Evolutionary conservation across 2,888 invertebrate species (phyloP), one percentile per base, ranked within the genome.

Genomic region (Phorcus lineatus): DNA sequence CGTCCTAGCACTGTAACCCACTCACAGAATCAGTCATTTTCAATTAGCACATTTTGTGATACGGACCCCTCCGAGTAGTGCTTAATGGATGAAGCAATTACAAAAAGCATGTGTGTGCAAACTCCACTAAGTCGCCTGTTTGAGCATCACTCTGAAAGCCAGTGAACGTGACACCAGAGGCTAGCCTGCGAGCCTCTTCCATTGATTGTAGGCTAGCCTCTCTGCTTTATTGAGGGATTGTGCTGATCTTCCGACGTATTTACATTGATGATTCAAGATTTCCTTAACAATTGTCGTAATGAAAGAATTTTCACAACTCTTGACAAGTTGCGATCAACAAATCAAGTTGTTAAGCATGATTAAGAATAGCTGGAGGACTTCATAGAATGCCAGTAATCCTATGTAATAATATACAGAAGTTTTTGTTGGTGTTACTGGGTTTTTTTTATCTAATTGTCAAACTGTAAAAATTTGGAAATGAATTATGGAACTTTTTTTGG

Each of bases 31-130:
- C 62, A 62, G 62, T 62, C 62, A 24, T 62, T 62, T 62, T 62
- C 62, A 62, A 62, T 62, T 62, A 62, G 62, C 62, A 62, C 62
- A 62, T 62, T 62, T 62, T 62, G 62, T 62, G 62, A 28, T 28
- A 28, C 24, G 16, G n/a, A 28, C 16, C 24, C 62, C 24, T 28
- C 24, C 28, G 16, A 13, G 16, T 28, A 16, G 24, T 62, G 24
- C 62, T 62, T 28, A 62, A 62, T 62, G 62, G 62, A 62, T 62
- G 62, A 62, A 28, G 62, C 62, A 62, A 62, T 62, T 28, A 28
- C 62, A 62, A 62, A 62, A 62, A 62, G 62, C 62, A 62, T 62
- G 62, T 62, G 47, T 47, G 62, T 24, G 62, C 62, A 62, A 62
- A 62, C 62, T 62, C 28, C 24, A 13, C 11, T 62, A 28, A 62